Evolutionary conservation across 2,113 vertebrate species (phyloP), one percentile per base, ranked within the genome.

Genomic region (Amblyopsis rosae): DNA sequence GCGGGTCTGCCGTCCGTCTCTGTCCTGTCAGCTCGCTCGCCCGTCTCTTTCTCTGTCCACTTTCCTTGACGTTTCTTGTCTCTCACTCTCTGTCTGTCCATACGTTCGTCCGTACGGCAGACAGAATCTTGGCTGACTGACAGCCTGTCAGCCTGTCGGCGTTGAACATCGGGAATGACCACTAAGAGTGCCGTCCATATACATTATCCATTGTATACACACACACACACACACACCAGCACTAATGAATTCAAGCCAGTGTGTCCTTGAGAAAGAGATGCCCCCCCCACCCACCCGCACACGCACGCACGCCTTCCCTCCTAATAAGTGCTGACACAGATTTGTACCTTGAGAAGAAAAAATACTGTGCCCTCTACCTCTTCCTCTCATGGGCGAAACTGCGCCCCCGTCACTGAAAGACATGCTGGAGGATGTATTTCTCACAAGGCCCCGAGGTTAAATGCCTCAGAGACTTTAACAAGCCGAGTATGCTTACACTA

Each of bases 381-480:
- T 59, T 48, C 65, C n/a, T 49, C 10, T 13, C 13, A 13, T 11
- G 12, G 32, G 9, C 55, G 62, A 26, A 50, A 59, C 41, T 59
- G 13, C 66, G 17, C 15, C 63, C 9, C 19, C 13, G 15, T 51
- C 12, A 65, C 51, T 64, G 73, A 12, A 68, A 65, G 2, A 65
- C 33, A 58, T 72, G 64, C 55, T 66, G 41, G 55, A 67, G 26
- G 32, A 75, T 66, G 54, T 56, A 57, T 69, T 65, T 67, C 58
- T 72, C 17, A 50, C 12, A 72, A 12, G 67, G 59, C 57, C 76
- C 73, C 71, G 57, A 32, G 81, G 76, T 79, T 76, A 76, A 82
- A 85, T 55, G 61, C 81, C 79, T 75, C 12, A 15, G 79, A 87
- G 77, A 73, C 77, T 75, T 68, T 72, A 53, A 80, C 70, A 76